These are phyloP conservation scores for Drosophila mimica DNA, from an alignment of 2,888 invertebrate species.

Conservation along the genomic window DNA sequence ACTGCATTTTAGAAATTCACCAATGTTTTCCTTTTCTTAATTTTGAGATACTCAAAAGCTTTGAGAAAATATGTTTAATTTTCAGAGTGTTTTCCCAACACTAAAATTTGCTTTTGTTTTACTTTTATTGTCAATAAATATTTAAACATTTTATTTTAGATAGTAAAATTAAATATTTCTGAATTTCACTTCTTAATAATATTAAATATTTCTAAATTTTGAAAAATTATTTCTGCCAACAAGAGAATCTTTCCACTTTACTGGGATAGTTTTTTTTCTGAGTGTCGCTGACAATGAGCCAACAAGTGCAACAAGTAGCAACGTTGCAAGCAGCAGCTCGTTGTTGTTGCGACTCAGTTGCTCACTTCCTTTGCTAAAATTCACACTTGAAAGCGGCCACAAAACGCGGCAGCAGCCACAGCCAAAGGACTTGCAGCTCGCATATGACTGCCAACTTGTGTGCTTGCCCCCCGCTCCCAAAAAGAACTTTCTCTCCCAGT, in stretches of 20 bases:
- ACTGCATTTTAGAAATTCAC: background rate
- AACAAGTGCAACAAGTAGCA: slow-evolving; percentile 47
- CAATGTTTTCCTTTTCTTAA: background rate
- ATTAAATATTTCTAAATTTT: too few species aligned
- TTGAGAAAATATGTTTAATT: background rate
- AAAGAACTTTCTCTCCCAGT: too few species aligned
- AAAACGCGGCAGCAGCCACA: slow-evolving; percentile 11
- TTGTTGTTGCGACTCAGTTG: slow-evolving; percentile 44
- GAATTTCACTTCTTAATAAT: too few species aligned
- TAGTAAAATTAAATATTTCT: too few species aligned
- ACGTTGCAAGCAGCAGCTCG: slow-evolving; percentile 17
- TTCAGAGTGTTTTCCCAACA: background rate
- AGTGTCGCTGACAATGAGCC: background rate
- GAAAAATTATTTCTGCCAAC: background rate
- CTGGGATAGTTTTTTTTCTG: background rate
- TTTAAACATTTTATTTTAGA: too few species aligned
- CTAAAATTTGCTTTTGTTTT: too few species aligned
- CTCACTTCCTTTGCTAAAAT: slow-evolving; percentile 57
- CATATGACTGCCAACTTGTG: slow-evolving; percentile 66
- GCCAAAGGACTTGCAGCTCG: slow-evolving; percentile 35
- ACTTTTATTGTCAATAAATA: too few species aligned
- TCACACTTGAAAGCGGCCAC: slow-evolving; percentile 51
- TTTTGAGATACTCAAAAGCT: background rate
- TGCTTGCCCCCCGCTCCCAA: slow-evolving; percentile 1
- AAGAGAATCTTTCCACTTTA: background rate